Evolutionary conservation across 2,797 vertebrate genomes (phyloP).

Genomic region (Pelochelys cantorii): DNA sequence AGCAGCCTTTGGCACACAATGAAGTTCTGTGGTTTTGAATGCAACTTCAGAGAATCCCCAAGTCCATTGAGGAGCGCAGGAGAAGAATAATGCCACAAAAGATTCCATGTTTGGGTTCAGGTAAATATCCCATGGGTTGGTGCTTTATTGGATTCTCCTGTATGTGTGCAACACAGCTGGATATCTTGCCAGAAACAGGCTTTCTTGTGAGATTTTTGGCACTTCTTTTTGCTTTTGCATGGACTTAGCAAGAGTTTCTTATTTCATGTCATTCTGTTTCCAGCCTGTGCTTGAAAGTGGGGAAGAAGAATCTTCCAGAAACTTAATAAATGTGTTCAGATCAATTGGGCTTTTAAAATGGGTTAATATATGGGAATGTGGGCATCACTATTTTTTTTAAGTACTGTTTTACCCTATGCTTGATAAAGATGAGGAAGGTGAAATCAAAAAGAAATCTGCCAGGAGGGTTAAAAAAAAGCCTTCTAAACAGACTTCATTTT

Average conservation of each 20-base stretch:
- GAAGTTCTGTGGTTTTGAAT: constrained; percentile 24
- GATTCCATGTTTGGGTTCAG: constrained; percentile 22
- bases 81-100: constrained; percentile 54
- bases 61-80: constrained; percentile 14
- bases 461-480: background rate
- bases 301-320: background rate
- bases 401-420: background rate
- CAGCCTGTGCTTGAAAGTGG: background rate
- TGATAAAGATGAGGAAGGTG: background rate
- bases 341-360: background rate
- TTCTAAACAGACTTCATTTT: background rate
- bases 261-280: background rate
- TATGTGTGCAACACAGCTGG: background rate
- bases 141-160: constrained; percentile 29
- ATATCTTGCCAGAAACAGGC: constrained; percentile 9
- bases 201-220: constrained; percentile 23
- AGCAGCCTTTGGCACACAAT: background rate
- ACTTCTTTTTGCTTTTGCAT: background rate
- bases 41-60: constrained; percentile 16
- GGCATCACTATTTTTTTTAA: background rate
- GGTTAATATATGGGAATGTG: background rate
- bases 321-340: background rate
- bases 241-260: background rate
- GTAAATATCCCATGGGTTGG: background rate
- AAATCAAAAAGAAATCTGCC: background rate